Percentiles rank a stretch among this genome's conserved stretches.
phyloP scores from a whole-genome alignment of 2,797 vertebrate species.

The Alfaro cultratus region DNA sequence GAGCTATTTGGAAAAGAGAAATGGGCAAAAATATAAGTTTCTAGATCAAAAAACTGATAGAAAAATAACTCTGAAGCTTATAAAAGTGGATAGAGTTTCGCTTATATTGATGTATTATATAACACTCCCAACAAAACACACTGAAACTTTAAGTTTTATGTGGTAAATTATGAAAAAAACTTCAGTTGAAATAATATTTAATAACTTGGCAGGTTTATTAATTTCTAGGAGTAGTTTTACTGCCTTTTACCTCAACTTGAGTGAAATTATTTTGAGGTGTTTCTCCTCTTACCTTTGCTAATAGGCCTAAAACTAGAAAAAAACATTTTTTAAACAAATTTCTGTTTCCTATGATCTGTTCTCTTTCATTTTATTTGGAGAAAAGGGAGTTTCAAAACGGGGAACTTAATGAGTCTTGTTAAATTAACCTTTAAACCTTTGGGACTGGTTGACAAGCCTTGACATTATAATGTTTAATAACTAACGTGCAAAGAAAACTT shows the following conservation, averaged over 20 bases:
- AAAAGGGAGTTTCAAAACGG: conserved; percentile 8
- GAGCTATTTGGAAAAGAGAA: not conserved
- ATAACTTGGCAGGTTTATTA: not conserved
- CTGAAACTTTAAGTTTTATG: not conserved
- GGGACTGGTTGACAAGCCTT: conserved; percentile 29
- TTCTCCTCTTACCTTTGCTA: not conserved
- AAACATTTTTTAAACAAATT: not conserved
- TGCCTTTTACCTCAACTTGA: not conserved
- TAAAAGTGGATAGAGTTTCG: not conserved
- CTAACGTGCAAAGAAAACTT: conserved; percentile 5
- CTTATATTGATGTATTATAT: not conserved
- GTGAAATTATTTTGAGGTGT: not conserved
- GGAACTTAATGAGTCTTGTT: conserved; percentile 3
- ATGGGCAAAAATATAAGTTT: not conserved
- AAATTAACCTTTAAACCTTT: conserved; percentile 42
- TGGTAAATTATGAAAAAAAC: not conserved
- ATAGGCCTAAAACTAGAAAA: not conserved
- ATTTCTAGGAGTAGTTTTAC: not conserved
- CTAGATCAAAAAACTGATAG: not conserved
- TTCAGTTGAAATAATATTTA: not conserved
- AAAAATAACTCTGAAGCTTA: not conserved
- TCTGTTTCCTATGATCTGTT: not conserved
- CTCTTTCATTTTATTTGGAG: not conserved
- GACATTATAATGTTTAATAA: not conserved
- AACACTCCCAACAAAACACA: not conserved